Evolutionary conservation across 2,113 vertebrate species (phyloP).

Genomic region (Tyto alba): DNA sequence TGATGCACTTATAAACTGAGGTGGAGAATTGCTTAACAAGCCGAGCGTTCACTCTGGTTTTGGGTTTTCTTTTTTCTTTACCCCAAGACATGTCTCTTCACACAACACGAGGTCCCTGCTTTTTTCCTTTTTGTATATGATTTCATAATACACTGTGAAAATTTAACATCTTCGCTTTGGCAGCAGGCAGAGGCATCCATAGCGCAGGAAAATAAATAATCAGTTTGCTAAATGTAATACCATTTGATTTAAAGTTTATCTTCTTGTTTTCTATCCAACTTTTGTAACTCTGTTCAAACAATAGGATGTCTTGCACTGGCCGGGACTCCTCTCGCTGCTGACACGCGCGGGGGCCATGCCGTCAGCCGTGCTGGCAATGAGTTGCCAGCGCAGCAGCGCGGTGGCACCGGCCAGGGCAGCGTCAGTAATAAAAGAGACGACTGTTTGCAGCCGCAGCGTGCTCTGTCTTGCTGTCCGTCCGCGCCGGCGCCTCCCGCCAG

Average conservation of each 20-base stretch:
- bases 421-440: neutral
- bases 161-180: slow-evolving; percentile 30
- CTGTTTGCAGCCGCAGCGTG: neutral
- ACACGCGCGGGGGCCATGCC: neutral
- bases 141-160: neutral
- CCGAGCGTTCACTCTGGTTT: neutral
- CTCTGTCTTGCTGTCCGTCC: neutral
- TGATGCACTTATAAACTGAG: slow-evolving; percentile 81
- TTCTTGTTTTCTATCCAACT: neutral
- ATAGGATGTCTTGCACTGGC: neutral
- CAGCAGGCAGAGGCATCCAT: neutral
- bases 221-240: slow-evolving; percentile 11
- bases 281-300: neutral
- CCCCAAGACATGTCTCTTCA: neutral
- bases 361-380: neutral
- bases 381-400: neutral
- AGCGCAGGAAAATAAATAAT: slow-evolving; percentile 35
- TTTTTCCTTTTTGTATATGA: slow-evolving; percentile 34
- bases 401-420: neutral
- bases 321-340: neutral
- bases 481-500: neutral
- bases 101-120: neutral
- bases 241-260: neutral
- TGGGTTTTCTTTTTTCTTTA: too few relatives aligned
- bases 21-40: neutral